phyloP scores from a whole-genome alignment of 2,888 invertebrate genomes.

The Caenorhabditis afra region DNA sequence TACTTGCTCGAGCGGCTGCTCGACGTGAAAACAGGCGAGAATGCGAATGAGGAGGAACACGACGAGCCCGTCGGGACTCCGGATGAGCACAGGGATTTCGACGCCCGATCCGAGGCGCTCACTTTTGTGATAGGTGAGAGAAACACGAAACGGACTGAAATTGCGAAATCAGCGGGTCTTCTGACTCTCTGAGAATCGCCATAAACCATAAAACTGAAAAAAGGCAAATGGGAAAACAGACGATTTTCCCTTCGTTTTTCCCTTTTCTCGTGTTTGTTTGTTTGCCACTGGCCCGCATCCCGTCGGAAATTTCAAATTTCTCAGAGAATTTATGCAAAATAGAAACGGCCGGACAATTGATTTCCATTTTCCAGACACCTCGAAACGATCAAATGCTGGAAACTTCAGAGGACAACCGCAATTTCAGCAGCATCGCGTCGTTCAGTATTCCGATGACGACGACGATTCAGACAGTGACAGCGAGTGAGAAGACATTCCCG shows the following conservation, averaged over 20 bases:
- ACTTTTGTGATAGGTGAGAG: conserved; percentile 68
- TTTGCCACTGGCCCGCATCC: neutral
- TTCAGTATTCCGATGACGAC: conserved; percentile 64
- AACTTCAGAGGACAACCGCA: conserved; percentile 35
- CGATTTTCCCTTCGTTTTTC: conserved; percentile 7
- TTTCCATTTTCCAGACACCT: conserved; percentile 55
- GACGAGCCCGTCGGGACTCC: conserved; percentile 28
- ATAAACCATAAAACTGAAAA: conserved; percentile 18
- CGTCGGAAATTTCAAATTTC: neutral
- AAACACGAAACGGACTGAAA: neutral
- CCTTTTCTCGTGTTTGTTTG: conserved; percentile 11
- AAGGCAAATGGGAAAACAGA: neutral
- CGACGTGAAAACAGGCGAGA: conserved; percentile 47
- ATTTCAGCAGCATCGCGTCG: conserved; percentile 51
- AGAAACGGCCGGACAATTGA: conserved; percentile 6
- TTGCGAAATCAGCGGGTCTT: neutral
- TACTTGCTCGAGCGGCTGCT: conserved; percentile 63
- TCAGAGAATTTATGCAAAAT: conserved; percentile 31
- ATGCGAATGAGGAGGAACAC: conserved; percentile 32
- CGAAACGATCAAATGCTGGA: conserved; percentile 47
- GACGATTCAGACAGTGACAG: conserved; percentile 63
- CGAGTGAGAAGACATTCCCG: conserved; percentile 32
- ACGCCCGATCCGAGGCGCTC: conserved; percentile 67
- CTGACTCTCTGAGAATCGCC: neutral
- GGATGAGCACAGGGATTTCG: conserved; percentile 55